These are phyloP conservation scores for Stenotaenia linearis DNA, from an alignment of 2,888 invertebrate genomes.

Conservation along the genomic window DNA sequence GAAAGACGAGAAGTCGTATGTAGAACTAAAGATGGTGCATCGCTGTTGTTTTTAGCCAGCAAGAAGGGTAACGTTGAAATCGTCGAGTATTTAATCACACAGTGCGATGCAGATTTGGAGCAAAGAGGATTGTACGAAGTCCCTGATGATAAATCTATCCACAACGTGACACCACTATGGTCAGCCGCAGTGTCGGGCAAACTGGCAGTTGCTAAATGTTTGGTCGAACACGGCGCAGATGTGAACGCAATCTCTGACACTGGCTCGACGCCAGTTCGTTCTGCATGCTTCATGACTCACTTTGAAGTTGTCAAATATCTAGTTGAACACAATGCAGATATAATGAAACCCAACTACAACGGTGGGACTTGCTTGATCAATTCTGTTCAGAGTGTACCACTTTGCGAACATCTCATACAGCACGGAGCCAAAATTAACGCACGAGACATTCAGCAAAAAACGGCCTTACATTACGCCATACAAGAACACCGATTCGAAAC, in stretches of 20 bases:
- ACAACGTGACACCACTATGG: constrained; percentile 84
- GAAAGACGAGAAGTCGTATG: constrained; percentile 49
- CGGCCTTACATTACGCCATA: constrained; percentile 90
- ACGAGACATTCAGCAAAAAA: constrained; percentile 80
- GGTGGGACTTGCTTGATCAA: constrained; percentile 92
- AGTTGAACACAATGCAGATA: constrained; percentile 46
- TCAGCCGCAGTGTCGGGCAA: constrained; percentile 83
- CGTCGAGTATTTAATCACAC: constrained; percentile 74
- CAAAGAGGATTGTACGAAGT: constrained; percentile 76
- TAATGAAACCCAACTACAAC: constrained; percentile 73
- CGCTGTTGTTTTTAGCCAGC: constrained; percentile 72
- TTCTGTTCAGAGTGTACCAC: constrained; percentile 75
- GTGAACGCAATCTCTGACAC: constrained; percentile 83
- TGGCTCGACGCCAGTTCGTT: constrained; percentile 81
- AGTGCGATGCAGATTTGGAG: constrained; percentile 78
- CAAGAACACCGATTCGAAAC: constrained; percentile 65
- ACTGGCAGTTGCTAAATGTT: constrained; percentile 66
- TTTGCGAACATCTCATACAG: constrained; percentile 71
- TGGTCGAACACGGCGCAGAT: constrained; percentile 72
- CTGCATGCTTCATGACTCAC: constrained; percentile 89
- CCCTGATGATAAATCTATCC: constrained; percentile 70
- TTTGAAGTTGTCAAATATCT: constrained; percentile 61
- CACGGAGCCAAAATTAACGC: constrained; percentile 81
- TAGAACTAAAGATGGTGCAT: constrained; percentile 63
- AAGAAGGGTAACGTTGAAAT: constrained; percentile 75